phyloP scores from a whole-genome alignment of 2,113 vertebrate species.

The Platysteira castanea region DNA sequence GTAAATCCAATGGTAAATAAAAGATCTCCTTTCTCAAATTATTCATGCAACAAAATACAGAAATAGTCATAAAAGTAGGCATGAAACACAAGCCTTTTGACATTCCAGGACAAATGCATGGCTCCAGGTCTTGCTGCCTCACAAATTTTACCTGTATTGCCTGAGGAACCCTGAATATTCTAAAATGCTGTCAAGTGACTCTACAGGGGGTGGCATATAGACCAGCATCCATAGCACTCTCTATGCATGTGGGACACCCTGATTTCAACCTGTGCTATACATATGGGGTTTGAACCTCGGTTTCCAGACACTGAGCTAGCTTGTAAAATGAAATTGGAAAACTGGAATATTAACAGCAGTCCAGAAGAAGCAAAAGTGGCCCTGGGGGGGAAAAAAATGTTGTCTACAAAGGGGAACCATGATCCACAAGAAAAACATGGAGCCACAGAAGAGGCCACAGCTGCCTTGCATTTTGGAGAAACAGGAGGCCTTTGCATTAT shows the following conservation, averaged over 20 bases:
- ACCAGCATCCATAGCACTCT: neutral
- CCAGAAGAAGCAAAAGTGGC: neutral
- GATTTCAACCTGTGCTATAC: neutral
- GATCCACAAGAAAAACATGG: neutral
- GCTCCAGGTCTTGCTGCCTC: neutral
- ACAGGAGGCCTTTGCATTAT: neutral
- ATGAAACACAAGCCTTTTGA: neutral
- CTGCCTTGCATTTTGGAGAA: neutral
- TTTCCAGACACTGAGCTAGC: neutral
- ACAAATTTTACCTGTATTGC: fast-evolving
- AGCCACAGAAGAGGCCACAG: neutral
- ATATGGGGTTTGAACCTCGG: neutral
- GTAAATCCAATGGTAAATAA: neutral
- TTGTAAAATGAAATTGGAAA: neutral
- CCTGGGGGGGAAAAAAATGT: no score
- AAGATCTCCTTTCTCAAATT: neutral
- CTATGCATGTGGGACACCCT: fast-evolving
- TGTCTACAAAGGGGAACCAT: neutral
- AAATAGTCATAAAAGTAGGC: neutral
- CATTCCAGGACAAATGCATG: neutral
- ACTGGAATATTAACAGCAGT: neutral
- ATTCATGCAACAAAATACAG: neutral
- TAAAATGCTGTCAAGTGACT: neutral
- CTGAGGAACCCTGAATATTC: neutral
- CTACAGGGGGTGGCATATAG: fast-evolving